phyloP scores from a whole-genome alignment of 2,113 vertebrate genomes.

The Prionailurus viverrinus region DNA sequence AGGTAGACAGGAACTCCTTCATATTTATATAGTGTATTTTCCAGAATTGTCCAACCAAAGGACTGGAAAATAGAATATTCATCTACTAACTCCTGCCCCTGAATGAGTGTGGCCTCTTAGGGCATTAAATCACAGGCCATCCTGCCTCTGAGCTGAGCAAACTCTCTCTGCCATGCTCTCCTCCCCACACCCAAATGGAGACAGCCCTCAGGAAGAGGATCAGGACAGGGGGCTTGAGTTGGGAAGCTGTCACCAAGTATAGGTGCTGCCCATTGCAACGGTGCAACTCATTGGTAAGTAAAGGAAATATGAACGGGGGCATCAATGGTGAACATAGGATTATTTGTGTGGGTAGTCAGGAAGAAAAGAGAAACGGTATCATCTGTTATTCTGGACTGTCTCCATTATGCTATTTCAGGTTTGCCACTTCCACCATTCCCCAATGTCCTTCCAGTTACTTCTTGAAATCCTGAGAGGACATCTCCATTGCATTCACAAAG shows the following conservation, averaged over 20 bases:
- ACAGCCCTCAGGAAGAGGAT: background rate
- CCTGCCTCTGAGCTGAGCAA: background rate
- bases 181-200: background rate
- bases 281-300: background rate
- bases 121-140: background rate
- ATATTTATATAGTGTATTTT: background rate
- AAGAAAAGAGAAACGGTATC: background rate
- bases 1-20: background rate
- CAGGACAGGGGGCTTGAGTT: background rate
- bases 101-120: background rate
- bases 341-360: background rate
- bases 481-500: background rate
- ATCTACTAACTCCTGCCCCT: background rate
- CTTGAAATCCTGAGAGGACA: background rate
- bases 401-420: background rate
- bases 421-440: background rate
- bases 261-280: background rate
- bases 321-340: background rate
- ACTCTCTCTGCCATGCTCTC: background rate
- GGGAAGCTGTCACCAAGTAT: background rate
- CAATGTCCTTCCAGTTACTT: background rate
- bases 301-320: rapidly evolving
- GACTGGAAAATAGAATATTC: background rate
- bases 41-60: background rate
- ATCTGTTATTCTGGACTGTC: background rate